Conservation (phyloP, 1,140 invertebrate genomes). For the Drosophila hydei region DNA sequence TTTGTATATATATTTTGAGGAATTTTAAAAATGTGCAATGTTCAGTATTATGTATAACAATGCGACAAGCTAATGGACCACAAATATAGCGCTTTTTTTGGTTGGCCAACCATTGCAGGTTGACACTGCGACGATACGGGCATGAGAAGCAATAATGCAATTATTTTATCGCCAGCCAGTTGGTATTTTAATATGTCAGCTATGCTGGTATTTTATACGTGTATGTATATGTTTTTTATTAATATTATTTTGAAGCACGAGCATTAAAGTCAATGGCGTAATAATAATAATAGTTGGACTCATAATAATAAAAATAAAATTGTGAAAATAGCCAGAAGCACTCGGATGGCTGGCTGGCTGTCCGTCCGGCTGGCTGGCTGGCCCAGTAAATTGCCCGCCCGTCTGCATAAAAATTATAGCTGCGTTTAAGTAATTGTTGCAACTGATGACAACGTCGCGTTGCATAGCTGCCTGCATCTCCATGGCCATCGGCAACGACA, state of each 20-base stretch:
- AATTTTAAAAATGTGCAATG: conserved; percentile 30
- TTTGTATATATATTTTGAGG: not conserved
- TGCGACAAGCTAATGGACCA: conserved; percentile 58
- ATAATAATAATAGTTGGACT: conserved; percentile 70
- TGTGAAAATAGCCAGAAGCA: conserved; percentile 65
- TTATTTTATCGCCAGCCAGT: conserved; percentile 58
- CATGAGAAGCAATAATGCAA: conserved; percentile 62
- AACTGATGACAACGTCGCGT: conserved; percentile 69
- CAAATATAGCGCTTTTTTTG: conserved; percentile 43
- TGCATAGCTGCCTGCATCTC: conserved; percentile 15
- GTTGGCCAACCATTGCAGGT: conserved; percentile 21
- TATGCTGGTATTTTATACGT: conserved; percentile 17
- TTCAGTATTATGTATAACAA: conserved; percentile 40
- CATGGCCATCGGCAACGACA: conserved; percentile 7
- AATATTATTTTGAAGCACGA: conserved; percentile 24
- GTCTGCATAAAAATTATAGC: conserved; percentile 72
- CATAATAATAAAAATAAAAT: conserved; percentile 76
- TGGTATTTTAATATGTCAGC: conserved; percentile 24
- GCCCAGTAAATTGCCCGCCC: conserved; percentile 65
- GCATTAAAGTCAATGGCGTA: conserved; percentile 63
- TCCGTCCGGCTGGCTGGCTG: conserved; percentile 33
- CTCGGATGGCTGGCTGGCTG: conserved; percentile 34
- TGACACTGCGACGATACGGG: conserved; percentile 19
- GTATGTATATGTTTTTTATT: conserved; percentile 1
- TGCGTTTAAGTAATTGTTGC: conserved; percentile 82